phyloP scores from a whole-genome alignment of 2,113 vertebrate species.

The Sceloporus tristichus region DNA sequence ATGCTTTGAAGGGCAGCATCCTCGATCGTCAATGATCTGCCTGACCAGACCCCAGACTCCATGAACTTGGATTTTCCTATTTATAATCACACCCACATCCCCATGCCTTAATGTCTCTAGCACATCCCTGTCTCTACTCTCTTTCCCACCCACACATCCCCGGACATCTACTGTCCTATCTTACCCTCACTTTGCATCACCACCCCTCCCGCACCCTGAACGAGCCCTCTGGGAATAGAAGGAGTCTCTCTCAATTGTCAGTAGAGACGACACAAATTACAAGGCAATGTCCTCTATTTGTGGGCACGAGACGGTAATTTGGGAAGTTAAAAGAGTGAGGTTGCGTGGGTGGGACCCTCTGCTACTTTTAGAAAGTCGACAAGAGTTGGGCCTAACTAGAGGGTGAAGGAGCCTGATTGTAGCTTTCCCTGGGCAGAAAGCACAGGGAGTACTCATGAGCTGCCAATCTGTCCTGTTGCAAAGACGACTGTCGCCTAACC shows the following conservation, averaged over 20 bases:
- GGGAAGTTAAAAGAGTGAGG: conserved; percentile 71
- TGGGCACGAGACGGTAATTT: conserved; percentile 76
- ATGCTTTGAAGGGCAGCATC: conserved; percentile 27
- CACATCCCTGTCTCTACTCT: neutral
- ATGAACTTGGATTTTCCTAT: conserved; percentile 25
- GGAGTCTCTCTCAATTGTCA: conserved; percentile 67
- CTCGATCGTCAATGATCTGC: conserved; percentile 22
- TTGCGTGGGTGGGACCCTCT: conserved; percentile 68
- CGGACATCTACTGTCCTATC: neutral
- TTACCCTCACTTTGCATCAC: conserved; percentile 22
- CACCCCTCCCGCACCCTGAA: conserved; percentile 35
- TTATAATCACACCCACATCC: neutral
- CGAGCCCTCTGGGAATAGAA: conserved; percentile 61
- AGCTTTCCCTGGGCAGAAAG: conserved; percentile 51
- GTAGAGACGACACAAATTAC: conserved; percentile 79
- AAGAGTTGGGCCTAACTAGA: conserved; percentile 75
- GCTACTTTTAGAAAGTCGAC: conserved; percentile 74
- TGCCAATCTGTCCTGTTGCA: conserved; percentile 39
- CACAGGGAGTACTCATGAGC: conserved; percentile 9
- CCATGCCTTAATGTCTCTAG: conserved; percentile 30
- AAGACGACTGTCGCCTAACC: neutral
- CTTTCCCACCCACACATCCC: conserved; percentile 36
- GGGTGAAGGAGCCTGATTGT: conserved; percentile 69
- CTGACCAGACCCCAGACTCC: conserved; percentile 23
- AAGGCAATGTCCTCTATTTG: conserved; percentile 80